phyloP scores from a whole-genome alignment of 2,113 vertebrate genomes.

The Ceuthmochares aereus region DNA sequence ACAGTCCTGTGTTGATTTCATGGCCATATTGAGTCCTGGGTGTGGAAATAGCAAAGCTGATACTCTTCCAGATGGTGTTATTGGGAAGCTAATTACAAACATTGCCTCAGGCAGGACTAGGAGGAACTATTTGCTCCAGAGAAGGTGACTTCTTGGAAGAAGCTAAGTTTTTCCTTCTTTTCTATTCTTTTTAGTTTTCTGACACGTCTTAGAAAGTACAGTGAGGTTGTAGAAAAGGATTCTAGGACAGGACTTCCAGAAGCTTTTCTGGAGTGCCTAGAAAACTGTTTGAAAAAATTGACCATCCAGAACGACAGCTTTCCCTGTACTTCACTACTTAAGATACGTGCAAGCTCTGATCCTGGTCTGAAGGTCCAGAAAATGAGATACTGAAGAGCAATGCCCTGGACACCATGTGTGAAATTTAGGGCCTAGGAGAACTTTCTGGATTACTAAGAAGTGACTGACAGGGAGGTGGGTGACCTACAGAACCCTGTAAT shows the following conservation, averaged over 20 bases:
- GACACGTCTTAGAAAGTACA: background rate
- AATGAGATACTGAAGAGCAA: background rate
- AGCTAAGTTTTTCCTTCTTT: background rate
- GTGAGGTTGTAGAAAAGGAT: background rate
- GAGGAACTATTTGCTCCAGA: background rate
- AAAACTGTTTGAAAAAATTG: background rate
- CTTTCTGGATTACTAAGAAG: background rate
- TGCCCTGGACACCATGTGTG: fast-evolving
- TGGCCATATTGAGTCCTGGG: constrained; percentile 5
- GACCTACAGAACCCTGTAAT: background rate
- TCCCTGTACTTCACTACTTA: fast-evolving
- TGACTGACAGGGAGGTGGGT: background rate
- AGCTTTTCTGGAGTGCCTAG: background rate
- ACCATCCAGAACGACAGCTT: fast-evolving
- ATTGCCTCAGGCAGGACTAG: background rate
- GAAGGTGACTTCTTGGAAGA: background rate
- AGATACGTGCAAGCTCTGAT: fast-evolving
- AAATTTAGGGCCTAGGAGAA: background rate
- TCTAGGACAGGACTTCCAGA: background rate
- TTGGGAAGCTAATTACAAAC: constrained; percentile 17
- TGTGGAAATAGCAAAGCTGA: constrained; percentile 12
- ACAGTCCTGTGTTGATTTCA: constrained; percentile 33
- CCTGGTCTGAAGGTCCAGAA: background rate
- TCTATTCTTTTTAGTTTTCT: background rate
- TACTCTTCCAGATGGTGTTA: constrained; percentile 20